Evolutionary conservation across 2,888 invertebrate genomes (phyloP).

Genomic region (Ethmia dodecea): DNA sequence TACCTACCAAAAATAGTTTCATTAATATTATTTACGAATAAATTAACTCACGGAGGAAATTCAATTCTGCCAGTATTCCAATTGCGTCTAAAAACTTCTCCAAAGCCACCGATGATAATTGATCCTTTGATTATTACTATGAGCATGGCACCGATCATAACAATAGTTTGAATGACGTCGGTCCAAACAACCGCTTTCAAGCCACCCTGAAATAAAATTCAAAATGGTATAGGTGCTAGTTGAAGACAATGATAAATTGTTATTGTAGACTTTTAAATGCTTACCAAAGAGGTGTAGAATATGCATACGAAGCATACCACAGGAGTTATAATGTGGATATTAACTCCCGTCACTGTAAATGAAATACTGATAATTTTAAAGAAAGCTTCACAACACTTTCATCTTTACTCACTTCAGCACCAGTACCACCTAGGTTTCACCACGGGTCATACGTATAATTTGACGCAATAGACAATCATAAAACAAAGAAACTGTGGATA

Average conservation of each 20-base stretch:
- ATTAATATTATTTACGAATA: too few species aligned
- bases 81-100: conserved; percentile 76
- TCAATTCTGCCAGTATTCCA: conserved; percentile 79
- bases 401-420: too few species aligned
- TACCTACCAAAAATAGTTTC: too few species aligned
- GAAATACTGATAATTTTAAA: conserved; percentile 5
- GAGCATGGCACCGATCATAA: conserved; percentile 83
- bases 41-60: conserved; percentile 78
- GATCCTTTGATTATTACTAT: conserved; percentile 81
- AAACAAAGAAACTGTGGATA: too few species aligned
- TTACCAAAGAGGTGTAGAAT: conserved; percentile 87
- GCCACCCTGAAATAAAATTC: conserved; percentile 75
- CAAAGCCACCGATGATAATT: conserved; percentile 79
- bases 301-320: conserved; percentile 87
- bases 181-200: conserved; percentile 85
- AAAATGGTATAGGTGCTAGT: not conserved
- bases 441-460: too few species aligned
- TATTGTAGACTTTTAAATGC: too few species aligned
- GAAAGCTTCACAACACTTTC: too few species aligned
- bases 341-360: conserved; percentile 84
- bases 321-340: conserved; percentile 84
- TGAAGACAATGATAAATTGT: too few species aligned
- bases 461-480: too few species aligned
- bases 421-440: too few species aligned
- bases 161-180: conserved; percentile 82